Base-by-base conservation (phyloP, 2,113 vertebrate genomes). In the Ciconia boyciana region DNA sequence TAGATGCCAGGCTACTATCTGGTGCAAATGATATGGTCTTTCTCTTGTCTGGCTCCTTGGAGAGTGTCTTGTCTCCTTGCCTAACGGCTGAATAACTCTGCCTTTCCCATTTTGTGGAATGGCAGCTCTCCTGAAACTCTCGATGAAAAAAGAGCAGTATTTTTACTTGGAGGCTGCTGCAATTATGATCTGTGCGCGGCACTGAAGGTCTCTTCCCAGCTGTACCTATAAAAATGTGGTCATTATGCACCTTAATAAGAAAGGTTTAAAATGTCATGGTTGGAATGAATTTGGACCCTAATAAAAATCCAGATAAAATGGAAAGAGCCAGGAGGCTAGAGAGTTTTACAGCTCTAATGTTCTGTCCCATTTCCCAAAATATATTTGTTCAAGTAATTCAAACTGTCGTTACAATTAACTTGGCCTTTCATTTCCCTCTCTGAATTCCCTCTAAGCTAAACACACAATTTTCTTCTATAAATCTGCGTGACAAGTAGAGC, bases 371-470 rank as follows among this genome's bases (percentile, higher is more conserved):
- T 96, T 95, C 95, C 71, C 82, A 91, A 91, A 97, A 95, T 90
- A 83, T 86, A 95, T 96, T 97, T 93, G 84, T 91, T 94, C 84
- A 95, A 96, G 81, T 94, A 96, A 96, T 91, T 95, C 87, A 95
- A 88, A 91, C 84, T 96, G 94, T 96, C 87, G 0, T 88, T 93
- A 83, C 94, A 95, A 97, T 96, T 96, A 96, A 75, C 93, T 94
- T 85, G 34, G 77, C 78, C 94, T 95, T 96, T 94, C 93, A 91
- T 96, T 96, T 96, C 79, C 82, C 14, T 8, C 75, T 79, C 74
- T 16, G 58, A 93, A 89, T 85, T 95, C 62, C 89, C 93, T 96
- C 84, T 88, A 86, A 96, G 96, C 93, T 93, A 96, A 95, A 94
- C 81, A 91, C 78, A 87, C 54, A 95, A 83, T 95, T 96, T 95